A percentile compares a stretch with the other conserved stretches of the same genome.
Evolutionary conservation across 2,113 vertebrate genomes (phyloP).

Genomic region (Oreochromis tanganicae): DNA sequence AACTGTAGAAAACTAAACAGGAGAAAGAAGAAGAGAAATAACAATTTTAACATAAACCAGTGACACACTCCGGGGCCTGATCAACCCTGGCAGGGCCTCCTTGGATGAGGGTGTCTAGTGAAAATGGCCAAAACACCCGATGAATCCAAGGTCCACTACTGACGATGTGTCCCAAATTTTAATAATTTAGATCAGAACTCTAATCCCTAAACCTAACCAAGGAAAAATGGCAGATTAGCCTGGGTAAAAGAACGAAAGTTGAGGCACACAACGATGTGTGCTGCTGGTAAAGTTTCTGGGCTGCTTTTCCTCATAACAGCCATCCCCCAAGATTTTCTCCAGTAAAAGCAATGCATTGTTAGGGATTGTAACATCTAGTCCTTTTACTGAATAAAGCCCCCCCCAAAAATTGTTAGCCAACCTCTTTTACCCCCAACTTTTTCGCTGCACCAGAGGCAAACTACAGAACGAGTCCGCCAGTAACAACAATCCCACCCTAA

Average conservation of each 20-base stretch:
- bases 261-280: neutral
- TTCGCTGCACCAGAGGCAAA: rapidly evolving
- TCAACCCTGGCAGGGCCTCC: too few species aligned
- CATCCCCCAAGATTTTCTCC: neutral
- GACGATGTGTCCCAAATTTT: neutral
- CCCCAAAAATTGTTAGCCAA: neutral
- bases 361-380: neutral
- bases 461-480: neutral
- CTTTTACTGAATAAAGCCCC: neutral
- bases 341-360: rapidly evolving
- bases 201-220: neutral
- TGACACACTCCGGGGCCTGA: too few species aligned
- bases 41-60: too few species aligned
- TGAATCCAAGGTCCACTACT: neutral
- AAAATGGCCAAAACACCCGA: neutral
- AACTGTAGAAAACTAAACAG: neutral
- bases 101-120: too few species aligned
- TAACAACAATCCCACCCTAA: neutral
- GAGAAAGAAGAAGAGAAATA: neutral
- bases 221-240: neutral
- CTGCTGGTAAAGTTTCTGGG: neutral
- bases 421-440: neutral
- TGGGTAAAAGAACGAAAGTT: neutral
- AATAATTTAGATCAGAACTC: neutral
- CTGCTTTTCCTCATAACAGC: neutral